Base-by-base conservation (phyloP, 2,888 invertebrate genomes). In the Therioaphis trifolii region DNA sequence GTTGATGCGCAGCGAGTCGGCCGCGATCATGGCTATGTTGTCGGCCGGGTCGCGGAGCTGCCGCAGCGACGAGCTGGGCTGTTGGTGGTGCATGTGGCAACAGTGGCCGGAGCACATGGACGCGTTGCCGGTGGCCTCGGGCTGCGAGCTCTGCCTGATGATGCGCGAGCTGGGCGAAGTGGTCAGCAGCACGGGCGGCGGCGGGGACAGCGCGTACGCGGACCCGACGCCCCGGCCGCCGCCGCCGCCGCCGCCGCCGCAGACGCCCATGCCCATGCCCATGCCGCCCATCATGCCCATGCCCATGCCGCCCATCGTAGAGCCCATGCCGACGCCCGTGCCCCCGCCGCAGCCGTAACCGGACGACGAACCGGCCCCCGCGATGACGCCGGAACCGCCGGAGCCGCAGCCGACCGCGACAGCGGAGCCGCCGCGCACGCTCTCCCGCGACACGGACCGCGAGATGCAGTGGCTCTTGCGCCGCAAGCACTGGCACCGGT, bases 1-100 rank as follows among this genome's bases (percentile, higher is more conserved):
- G 90, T 97, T 98, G 90, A 98, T 96, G 88, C 97, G 92, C 87
- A 98, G 92, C 84, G 97, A 97, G 90, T 98, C 98, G 76, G 96
- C 96, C 29, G 97, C 98, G 88, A 98, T 98, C 88, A 96, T 96
- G 72, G 97, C 97, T 86, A 98, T 95, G 86, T 95, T 95, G 88
- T 96, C 96, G 85, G 92, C 92, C 69, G 93, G 93, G 90, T 94
- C 94, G 86, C 95, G 92, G 84, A 96, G 91, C 89, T 96, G 96
- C 88, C 96, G 93, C 88, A 96, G 90, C 61, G 96, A 96, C 88
- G 95, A 94, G 90, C 95, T 95, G 86, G 94, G 94, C 86, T 91
- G n/a, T n/a, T n/a, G 91, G 87, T 89, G 87, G 75, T 89, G 88
- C 85, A 89, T 88, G 85, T 88, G 87, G 85, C 89, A 89, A 85